A percentile compares a stretch with the other conserved stretches of the same genome.
Evolutionary conservation across 2,113 vertebrate genomes (phyloP).

Genomic region (Bombycilla garrulus): DNA sequence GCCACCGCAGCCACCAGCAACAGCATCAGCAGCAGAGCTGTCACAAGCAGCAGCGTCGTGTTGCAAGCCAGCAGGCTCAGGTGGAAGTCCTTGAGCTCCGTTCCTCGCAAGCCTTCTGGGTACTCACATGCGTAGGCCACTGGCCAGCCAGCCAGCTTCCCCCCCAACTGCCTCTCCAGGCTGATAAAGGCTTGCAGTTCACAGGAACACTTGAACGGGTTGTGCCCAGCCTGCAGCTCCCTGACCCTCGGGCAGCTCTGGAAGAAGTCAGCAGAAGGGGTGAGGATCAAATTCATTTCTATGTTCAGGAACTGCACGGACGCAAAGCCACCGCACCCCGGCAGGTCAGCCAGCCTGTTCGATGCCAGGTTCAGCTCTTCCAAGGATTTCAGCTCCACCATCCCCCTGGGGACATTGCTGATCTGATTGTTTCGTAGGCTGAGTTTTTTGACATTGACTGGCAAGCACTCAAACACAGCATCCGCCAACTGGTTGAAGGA

Average conservation of each 20-base stretch:
- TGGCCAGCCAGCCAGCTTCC: conserved; percentile 79
- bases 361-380: conserved; percentile 78
- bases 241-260: conserved; percentile 31
- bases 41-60: conserved; percentile 65
- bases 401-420: conserved; percentile 58
- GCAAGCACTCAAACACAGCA: conserved; percentile 82
- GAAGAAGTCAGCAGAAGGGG: not conserved
- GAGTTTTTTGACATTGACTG: conserved; percentile 66
- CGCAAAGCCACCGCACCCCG: conserved; percentile 69
- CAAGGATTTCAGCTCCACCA: conserved; percentile 68
- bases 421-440: conserved; percentile 82
- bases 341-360: conserved; percentile 82
- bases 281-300: conserved; percentile 45
- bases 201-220: conserved; percentile 86
- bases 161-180: not conserved
- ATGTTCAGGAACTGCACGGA: conserved; percentile 71
- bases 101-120: conserved; percentile 72
- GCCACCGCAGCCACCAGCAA: conserved; percentile 25
- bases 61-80: conserved; percentile 79
- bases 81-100: conserved; percentile 69
- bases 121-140: conserved; percentile 77
- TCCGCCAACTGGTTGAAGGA: conserved; percentile 78
- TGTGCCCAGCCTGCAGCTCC: conserved; percentile 73
- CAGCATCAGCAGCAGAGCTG: conserved; percentile 70
- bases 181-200: conserved; percentile 74